Evolutionary conservation across 1,140 invertebrate genomes (phyloP).

Genomic region (Philaenus spumarius): DNA sequence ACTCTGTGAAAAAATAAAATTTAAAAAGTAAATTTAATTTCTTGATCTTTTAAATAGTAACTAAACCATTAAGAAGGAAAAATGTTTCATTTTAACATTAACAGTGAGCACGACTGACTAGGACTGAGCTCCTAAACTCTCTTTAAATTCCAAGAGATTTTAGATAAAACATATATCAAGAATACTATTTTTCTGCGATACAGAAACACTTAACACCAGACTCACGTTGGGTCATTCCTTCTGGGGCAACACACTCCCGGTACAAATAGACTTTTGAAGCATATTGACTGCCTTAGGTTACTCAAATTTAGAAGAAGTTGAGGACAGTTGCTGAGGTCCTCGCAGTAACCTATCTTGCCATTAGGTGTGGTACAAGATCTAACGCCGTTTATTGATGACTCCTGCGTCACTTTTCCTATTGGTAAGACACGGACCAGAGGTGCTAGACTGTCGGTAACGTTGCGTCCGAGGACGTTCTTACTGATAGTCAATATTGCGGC

Average conservation of each 20-base stretch:
- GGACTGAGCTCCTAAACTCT: too few species aligned
- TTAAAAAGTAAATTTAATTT: too few species aligned
- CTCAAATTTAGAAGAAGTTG: slow-evolving; percentile 75
- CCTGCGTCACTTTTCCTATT: slow-evolving; percentile 18
- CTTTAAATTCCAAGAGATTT: too few species aligned
- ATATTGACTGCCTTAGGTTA: slow-evolving; percentile 76
- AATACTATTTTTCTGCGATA: too few species aligned
- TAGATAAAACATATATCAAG: too few species aligned
- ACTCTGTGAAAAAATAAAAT: too few species aligned
- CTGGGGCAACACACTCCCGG: slow-evolving; percentile 84
- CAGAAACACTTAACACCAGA: too few species aligned
- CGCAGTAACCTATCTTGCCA: slow-evolving; percentile 69
- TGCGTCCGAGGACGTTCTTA: slow-evolving; percentile 70
- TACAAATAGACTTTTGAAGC: slow-evolving; percentile 86
- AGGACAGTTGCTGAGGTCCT: slow-evolving; percentile 83
- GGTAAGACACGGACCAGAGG: slow-evolving; percentile 58
- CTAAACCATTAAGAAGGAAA: too few species aligned
- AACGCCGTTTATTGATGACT: slow-evolving; percentile 22
- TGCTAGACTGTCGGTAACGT: slow-evolving; percentile 70
- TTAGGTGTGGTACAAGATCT: slow-evolving; percentile 70
- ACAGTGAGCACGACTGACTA: too few species aligned
- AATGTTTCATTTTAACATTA: too few species aligned
- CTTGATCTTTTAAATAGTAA: too few species aligned
- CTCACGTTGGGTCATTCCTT: not conserved
- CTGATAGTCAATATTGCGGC: slow-evolving; percentile 70